A percentile compares a stretch with the other conserved stretches of the same genome.
These are phyloP conservation scores for Magallana ariakensis DNA, from an alignment of 1,140 invertebrate species.

Conservation along the genomic window DNA sequence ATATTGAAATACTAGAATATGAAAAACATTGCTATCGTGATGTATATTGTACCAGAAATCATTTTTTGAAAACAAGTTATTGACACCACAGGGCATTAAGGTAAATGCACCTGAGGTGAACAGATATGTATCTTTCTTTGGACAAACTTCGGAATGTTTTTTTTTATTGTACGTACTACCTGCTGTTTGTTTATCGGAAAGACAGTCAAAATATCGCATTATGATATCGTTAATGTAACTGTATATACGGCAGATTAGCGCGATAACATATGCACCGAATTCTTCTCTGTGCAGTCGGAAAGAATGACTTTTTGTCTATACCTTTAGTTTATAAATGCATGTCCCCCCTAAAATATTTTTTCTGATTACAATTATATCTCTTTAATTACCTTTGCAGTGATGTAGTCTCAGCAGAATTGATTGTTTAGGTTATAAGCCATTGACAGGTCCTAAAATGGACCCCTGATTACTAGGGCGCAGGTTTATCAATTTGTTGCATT, in stretches of 20 bases:
- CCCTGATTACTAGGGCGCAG: not conserved
- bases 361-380: conserved; percentile 4
- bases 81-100: not conserved
- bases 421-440: not conserved
- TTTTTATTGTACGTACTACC: not conserved
- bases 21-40: too few species aligned
- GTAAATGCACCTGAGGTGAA: not conserved
- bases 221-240: conserved; percentile 24
- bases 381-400: not conserved
- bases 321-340: too few species aligned
- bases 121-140: conserved; percentile 7
- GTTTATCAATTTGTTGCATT: not conserved
- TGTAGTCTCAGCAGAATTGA: not conserved
- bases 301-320: not conserved
- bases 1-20: too few species aligned
- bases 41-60: too few species aligned
- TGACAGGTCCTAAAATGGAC: not conserved
- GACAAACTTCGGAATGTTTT: not conserved
- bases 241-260: not conserved
- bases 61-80: too few species aligned
- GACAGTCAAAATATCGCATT: not conserved
- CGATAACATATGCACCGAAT: conserved; percentile 24
- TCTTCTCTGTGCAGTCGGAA: not conserved
- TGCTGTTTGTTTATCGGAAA: conserved; percentile 24
- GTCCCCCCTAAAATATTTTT: not conserved